These are phyloP conservation scores for Byasa hedistus DNA, from an alignment of 2,888 invertebrate species.

Conservation along the genomic window DNA sequence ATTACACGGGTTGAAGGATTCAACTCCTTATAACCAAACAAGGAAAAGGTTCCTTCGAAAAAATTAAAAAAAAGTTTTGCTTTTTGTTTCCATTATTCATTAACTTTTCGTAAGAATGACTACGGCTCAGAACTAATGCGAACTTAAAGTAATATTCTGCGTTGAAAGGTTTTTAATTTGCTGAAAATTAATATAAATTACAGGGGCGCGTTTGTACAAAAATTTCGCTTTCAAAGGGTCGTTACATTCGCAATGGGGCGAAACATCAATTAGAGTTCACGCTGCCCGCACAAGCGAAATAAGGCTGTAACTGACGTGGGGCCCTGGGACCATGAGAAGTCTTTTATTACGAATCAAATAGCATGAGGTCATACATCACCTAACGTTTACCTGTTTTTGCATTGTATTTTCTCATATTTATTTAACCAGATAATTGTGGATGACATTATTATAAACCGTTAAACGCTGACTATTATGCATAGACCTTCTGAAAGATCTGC, in stretches of 20 bases:
- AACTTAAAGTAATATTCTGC: not conserved
- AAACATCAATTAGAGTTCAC: constrained; percentile 24
- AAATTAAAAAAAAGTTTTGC: not conserved
- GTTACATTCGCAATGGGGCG: constrained; percentile 22
- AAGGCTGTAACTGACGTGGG: constrained; percentile 16
- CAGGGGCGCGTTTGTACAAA: not conserved
- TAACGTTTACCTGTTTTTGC: not conserved
- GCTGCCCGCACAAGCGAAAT: constrained; percentile 19
- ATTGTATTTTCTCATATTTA: not conserved
- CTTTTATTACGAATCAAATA: constrained; percentile 19
- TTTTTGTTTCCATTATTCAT: not conserved
- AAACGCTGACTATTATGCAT: too few species aligned
- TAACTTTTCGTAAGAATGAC: not conserved
- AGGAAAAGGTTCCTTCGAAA: too few species aligned
- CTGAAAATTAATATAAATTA: not conserved
- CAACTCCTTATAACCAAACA: too few species aligned
- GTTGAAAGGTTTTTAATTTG: constrained; percentile 3
- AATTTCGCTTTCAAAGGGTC: constrained; percentile 18
- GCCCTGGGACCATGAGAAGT: constrained; percentile 11
- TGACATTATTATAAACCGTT: too few species aligned
- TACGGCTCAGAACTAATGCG: not conserved
- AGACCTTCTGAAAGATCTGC: too few species aligned
- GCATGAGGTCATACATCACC: not conserved
- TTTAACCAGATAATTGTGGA: too few species aligned
- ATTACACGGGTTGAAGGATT: too few species aligned